These are phyloP conservation scores for Coremacera marginata DNA, from an alignment of 2,888 invertebrate species.

Conservation along the genomic window DNA sequence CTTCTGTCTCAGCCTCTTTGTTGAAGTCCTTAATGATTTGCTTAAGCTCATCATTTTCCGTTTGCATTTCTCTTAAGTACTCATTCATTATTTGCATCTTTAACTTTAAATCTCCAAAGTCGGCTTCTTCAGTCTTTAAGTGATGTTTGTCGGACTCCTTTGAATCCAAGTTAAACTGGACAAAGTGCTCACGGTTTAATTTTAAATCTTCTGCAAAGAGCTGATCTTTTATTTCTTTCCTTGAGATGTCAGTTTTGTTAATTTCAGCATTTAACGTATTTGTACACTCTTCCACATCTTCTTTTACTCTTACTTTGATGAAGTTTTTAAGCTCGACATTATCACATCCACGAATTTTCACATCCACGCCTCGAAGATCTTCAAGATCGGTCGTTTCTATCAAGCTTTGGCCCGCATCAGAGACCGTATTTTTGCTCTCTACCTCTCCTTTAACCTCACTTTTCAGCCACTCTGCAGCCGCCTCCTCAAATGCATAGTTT, in stretches of 20 bases:
- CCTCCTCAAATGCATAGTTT: too few relatives aligned
- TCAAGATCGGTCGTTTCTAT: background rate
- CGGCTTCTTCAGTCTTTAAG: background rate
- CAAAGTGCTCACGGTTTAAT: too few relatives aligned
- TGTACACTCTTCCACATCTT: background rate
- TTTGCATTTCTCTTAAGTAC: background rate
- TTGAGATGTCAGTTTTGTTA: background rate
- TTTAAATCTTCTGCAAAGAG: background rate
- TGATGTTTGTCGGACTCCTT: background rate
- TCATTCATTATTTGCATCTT: background rate
- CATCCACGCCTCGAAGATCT: background rate
- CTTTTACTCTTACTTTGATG: background rate
- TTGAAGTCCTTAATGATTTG: background rate
- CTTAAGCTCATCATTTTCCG: background rate
- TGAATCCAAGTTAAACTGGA: background rate
- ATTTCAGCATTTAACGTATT: background rate
- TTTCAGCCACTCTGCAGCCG: background rate
- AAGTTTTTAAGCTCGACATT: background rate
- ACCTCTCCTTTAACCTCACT: background rate
- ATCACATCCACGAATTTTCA: slow-evolving; percentile 11
- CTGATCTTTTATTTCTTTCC: background rate
- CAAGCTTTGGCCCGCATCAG: too few relatives aligned
- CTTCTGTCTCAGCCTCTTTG: background rate
- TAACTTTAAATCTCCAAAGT: background rate
- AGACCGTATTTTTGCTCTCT: too few relatives aligned